A percentile compares a stretch with the other conserved stretches of the same genome.
Evolutionary conservation across 2,113 vertebrate species (phyloP).

Genomic region (Coregonus clupeaformis): DNA sequence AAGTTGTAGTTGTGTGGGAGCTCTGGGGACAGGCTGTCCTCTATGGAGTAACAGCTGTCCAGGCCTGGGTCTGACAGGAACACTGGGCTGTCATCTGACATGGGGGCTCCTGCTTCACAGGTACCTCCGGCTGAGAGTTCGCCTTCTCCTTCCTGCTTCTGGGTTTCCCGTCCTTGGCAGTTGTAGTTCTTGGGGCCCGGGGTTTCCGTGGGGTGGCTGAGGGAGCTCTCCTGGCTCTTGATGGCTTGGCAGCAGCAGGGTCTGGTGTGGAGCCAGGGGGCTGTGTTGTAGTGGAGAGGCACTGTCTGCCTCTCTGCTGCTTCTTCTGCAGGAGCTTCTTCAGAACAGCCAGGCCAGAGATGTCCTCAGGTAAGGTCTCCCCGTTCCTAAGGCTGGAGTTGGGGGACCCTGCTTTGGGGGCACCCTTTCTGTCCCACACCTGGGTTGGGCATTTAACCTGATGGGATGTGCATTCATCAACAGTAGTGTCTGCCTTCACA

Average conservation of each 20-base stretch:
- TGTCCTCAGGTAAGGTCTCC: constrained; percentile 72
- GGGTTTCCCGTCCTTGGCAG: constrained; percentile 77
- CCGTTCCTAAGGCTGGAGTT: constrained; percentile 66
- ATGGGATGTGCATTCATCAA: constrained; percentile 5
- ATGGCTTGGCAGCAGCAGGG: constrained; percentile 66
- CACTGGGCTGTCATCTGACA: constrained; percentile 79
- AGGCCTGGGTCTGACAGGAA: constrained; percentile 88
- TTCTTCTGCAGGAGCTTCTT: constrained; percentile 93
- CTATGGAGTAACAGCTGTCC: constrained; percentile 92
- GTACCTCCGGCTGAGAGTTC: constrained; percentile 61
- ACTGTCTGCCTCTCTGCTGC: constrained; percentile 64
- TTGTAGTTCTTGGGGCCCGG: constrained; percentile 73
- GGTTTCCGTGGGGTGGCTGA: constrained; percentile 78
- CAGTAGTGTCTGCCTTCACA: constrained; percentile 54
- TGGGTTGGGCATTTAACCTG: neutral
- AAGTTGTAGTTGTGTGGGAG: constrained; percentile 89
- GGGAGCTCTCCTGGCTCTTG: constrained; percentile 72
- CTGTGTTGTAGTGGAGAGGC: constrained; percentile 66
- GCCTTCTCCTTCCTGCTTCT: constrained; percentile 75
- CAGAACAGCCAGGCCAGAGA: constrained; percentile 87
- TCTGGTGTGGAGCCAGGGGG: constrained; percentile 49
- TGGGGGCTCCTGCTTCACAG: constrained; percentile 66
- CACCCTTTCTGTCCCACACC: constrained; percentile 10
- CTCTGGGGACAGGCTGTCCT: constrained; percentile 94
- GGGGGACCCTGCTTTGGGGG: constrained; percentile 12